These are phyloP conservation scores for Buceros bicornis DNA, from an alignment of 2,797 vertebrate species.

Conservation along the genomic window DNA sequence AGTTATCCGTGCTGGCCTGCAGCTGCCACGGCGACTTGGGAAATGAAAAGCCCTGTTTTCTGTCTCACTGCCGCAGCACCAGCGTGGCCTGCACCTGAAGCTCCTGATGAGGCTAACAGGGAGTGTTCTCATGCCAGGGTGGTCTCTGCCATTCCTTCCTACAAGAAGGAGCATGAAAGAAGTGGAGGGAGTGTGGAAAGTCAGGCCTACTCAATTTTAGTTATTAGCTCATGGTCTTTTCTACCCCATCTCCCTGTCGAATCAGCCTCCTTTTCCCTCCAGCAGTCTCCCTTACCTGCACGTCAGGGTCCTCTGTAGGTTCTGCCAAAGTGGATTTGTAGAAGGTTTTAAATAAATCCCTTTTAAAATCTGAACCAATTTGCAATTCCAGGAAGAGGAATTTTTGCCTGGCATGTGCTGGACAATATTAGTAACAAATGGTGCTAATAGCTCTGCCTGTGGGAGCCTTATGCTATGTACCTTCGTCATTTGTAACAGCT, in stretches of 20 bases:
- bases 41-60: accelerated
- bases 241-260: neutral
- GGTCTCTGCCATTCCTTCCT: neutral
- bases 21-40: accelerated
- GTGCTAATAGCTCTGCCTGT: neutral
- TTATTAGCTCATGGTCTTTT: neutral
- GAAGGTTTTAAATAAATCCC: neutral
- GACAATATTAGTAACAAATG: neutral
- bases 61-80: accelerated
- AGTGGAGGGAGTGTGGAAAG: neutral
- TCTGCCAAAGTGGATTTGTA: neutral
- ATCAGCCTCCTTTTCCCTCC: neutral
- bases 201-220: neutral
- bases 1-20: neutral
- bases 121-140: accelerated
- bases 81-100: neutral
- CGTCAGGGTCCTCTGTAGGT: too few relatives aligned
- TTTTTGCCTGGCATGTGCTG: neutral
- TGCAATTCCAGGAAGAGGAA: neutral
- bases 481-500: neutral
- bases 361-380: neutral
- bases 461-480: accelerated
- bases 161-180: neutral
- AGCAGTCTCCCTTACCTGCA: neutral
- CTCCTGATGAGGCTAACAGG: neutral